These are phyloP conservation scores for Pachyseris speciosa DNA, from an alignment of 64 coral and sea anemone species.

Conservation along the genomic window DNA sequence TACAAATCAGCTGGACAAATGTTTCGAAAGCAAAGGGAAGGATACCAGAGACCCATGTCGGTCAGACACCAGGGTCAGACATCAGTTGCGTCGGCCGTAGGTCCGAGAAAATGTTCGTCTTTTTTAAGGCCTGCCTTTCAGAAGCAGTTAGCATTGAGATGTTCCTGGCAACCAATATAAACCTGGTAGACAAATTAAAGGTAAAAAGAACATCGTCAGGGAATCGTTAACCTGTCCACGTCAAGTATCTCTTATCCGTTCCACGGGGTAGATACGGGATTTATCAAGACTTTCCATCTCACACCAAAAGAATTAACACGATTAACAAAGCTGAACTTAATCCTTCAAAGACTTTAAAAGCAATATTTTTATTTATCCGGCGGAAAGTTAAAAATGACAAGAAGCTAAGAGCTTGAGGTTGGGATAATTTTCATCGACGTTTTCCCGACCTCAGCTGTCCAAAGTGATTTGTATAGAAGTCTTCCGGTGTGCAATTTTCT, in stretches of 20 bases:
- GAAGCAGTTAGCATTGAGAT: too few relatives aligned
- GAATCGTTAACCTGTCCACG: too few relatives aligned
- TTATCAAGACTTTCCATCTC: not conserved
- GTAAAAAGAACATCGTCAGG: too few relatives aligned
- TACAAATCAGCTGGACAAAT: not conserved
- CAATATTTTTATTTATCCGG: not conserved
- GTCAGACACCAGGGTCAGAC: too few relatives aligned
- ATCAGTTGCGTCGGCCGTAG: too few relatives aligned
- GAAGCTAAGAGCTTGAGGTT: not conserved
- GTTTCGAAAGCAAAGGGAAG: not conserved
- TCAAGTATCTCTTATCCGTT: not conserved
- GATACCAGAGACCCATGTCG: too few relatives aligned
- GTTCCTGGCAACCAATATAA: too few relatives aligned
- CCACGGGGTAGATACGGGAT: not conserved
- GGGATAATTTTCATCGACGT: not conserved
- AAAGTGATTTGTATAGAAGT: not conserved
- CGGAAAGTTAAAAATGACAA: not conserved
- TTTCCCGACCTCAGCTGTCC: not conserved
- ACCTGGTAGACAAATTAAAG: too few relatives aligned
- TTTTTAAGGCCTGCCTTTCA: too few relatives aligned
- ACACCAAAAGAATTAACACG: not conserved
- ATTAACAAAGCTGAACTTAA: slow-evolving; percentile 29
- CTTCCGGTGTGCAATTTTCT: slow-evolving; percentile 39
- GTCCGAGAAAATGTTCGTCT: too few relatives aligned
- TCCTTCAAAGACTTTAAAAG: not conserved